Evolutionary conservation across 2,797 vertebrate genomes (phyloP).

Genomic region (Molossus alvarezi): DNA sequence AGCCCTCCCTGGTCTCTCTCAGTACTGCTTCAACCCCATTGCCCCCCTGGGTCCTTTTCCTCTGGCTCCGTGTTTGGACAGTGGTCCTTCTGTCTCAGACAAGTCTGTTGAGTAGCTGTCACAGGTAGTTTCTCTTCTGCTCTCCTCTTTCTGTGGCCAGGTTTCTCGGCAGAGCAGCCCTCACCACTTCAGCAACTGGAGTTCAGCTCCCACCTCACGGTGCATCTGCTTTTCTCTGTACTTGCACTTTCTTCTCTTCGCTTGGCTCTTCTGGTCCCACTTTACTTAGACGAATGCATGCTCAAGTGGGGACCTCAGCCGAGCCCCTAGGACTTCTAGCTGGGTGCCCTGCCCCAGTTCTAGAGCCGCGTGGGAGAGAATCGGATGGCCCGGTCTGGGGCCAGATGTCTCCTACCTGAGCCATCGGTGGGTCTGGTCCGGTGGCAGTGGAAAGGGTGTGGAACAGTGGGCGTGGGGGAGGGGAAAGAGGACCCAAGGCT

Average conservation of each 20-base stretch:
- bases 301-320: not conserved
- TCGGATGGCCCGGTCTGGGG: not conserved
- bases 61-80: not conserved
- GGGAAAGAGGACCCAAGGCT: not conserved
- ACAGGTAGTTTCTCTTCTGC: not conserved
- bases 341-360: not conserved
- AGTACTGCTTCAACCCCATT: not conserved
- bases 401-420: not conserved
- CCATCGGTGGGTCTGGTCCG: not conserved
- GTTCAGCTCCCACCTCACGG: not conserved
- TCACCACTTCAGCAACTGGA: not conserved
- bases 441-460: not conserved
- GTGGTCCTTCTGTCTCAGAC: not conserved
- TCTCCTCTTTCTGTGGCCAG: not conserved
- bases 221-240: not conserved
- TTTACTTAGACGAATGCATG: not conserved
- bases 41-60: not conserved
- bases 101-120: not conserved
- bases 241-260: not conserved
- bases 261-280: not conserved
- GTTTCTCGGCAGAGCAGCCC: not conserved
- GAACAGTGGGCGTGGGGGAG: accelerated
- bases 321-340: not conserved
- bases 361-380: not conserved
- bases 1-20: too few species aligned